Conservation (phyloP, 2,797 vertebrate genomes). For the Lepilemur ruficaudatus region DNA sequence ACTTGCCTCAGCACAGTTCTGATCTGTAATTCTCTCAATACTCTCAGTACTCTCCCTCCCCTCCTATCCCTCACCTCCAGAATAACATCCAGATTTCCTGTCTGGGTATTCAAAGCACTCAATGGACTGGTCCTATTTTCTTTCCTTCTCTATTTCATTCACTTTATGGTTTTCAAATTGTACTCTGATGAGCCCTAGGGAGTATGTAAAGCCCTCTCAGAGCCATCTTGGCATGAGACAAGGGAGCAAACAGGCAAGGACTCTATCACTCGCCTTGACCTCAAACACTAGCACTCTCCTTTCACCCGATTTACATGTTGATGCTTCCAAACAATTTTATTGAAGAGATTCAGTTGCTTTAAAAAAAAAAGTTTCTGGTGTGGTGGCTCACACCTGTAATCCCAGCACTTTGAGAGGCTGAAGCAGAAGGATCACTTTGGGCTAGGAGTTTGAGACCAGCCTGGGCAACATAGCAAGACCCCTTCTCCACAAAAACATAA, state of each 20-base stretch:
- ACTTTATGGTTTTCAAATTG: background rate
- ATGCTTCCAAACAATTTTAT: conserved; percentile 6
- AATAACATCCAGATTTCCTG: background rate
- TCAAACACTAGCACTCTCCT: background rate
- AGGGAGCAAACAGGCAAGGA: background rate
- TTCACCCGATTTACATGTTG: background rate
- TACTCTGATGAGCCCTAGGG: background rate
- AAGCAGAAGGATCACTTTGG: too few species aligned
- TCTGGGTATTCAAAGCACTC: background rate
- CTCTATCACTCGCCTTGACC: background rate
- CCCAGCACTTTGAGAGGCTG: too few species aligned
- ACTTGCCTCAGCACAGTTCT: background rate
- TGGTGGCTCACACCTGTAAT: too few species aligned
- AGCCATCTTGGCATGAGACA: background rate
- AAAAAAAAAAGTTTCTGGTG: background rate
- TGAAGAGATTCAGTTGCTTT: background rate
- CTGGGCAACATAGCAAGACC: too few species aligned
- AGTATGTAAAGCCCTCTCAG: background rate
- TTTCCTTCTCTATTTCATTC: background rate
- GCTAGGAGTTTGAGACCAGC: too few species aligned
- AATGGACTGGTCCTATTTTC: background rate
- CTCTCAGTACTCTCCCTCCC: background rate
- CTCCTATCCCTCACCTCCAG: background rate
- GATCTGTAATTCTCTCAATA: background rate
- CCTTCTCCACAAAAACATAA: too few species aligned